Conservation (phyloP, 2,113 vertebrate species). For the Xiphophorus couchianus region DNA sequence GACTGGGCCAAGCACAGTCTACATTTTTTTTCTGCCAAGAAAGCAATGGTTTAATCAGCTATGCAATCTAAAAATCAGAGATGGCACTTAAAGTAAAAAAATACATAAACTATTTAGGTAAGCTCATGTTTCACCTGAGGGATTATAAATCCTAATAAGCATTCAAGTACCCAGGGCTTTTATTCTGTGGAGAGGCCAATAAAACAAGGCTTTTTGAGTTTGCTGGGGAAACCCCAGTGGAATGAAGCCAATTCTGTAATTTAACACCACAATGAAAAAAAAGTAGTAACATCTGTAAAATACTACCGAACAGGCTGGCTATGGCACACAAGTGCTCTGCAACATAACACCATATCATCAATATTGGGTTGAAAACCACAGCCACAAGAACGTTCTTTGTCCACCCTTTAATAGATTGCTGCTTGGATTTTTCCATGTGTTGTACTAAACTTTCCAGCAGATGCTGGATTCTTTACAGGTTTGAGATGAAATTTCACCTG, state of each 20-base stretch:
- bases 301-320: slow-evolving; percentile 24
- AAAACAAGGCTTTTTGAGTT: slow-evolving; percentile 50
- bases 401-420: not conserved
- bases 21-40: not conserved
- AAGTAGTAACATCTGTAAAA: slow-evolving; percentile 45
- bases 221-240: slow-evolving; percentile 36
- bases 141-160: slow-evolving; percentile 44
- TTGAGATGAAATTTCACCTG: slow-evolving; percentile 42
- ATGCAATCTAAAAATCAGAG: not conserved
- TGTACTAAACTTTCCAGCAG: slow-evolving; percentile 10
- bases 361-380: slow-evolving; percentile 20
- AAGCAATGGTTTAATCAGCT: no score
- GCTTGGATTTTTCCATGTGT: slow-evolving; percentile 6
- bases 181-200: slow-evolving; percentile 30
- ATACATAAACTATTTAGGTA: not conserved
- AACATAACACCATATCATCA: slow-evolving; percentile 43
- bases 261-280: slow-evolving; percentile 54
- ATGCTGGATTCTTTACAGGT: slow-evolving; percentile 30
- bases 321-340: slow-evolving; percentile 19
- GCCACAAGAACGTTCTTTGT: slow-evolving; percentile 6
- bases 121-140: slow-evolving; percentile 7
- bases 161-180: slow-evolving; percentile 27
- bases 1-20: not conserved
- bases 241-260: slow-evolving; percentile 52
- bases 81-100: not conserved